These are phyloP conservation scores for Premnoplex brunnescens DNA, from an alignment of 2,797 vertebrate genomes.

Conservation along the genomic window DNA sequence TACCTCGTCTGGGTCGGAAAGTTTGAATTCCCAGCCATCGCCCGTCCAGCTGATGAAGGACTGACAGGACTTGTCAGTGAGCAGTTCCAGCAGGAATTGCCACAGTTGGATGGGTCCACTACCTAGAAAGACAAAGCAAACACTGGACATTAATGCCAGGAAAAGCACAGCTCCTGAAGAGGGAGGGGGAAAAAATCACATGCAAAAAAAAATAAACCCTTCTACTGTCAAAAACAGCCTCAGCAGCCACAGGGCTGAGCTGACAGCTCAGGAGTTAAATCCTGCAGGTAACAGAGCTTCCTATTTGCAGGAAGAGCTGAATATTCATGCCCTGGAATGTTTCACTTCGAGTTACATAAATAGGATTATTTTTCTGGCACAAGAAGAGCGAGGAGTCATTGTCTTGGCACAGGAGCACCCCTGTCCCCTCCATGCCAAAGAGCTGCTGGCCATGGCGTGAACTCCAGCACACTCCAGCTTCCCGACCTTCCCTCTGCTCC, in stretches of 20 bases:
- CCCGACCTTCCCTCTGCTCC: constrained; percentile 46
- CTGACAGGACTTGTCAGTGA: constrained; percentile 99
- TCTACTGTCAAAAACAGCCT: not conserved
- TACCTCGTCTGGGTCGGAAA: constrained; percentile 99
- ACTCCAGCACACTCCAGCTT: constrained; percentile 25
- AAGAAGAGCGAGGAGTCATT: not conserved
- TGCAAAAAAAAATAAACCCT: not conserved
- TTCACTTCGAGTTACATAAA: constrained; percentile 47
- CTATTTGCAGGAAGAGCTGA: not conserved
- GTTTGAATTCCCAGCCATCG: constrained; percentile 99
- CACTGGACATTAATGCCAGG: not conserved
- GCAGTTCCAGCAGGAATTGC: constrained; percentile 97
- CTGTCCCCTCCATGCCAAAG: not conserved
- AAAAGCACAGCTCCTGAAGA: not conserved
- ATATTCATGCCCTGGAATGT: constrained; percentile 4
- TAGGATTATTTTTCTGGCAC: constrained; percentile 56
- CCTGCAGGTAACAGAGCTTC: not conserved
- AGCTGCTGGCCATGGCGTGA: constrained; percentile 25
- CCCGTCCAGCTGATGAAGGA: constrained; percentile 99
- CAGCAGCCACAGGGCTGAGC: not conserved
- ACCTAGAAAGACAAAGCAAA: constrained; percentile 78
- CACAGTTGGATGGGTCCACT: constrained; percentile 98
- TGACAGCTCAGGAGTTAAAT: not conserved
- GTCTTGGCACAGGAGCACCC: not conserved
- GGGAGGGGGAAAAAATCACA: rapidly evolving